phyloP scores from a whole-genome alignment of 2,113 vertebrate genomes.

The Rynchops niger region DNA sequence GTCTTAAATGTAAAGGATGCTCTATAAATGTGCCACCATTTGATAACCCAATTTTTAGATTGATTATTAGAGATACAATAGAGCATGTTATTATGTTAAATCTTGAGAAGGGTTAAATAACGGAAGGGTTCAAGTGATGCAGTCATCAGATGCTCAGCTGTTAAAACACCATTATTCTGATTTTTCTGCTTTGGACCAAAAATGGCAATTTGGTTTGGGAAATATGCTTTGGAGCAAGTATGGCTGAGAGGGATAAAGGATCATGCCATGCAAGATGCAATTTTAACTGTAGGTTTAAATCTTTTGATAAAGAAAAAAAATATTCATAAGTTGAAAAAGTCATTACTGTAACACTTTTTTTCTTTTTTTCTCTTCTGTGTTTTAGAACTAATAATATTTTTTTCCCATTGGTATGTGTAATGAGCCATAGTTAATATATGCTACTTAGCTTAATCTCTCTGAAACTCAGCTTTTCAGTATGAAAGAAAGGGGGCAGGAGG shows the following conservation, averaged over 20 bases:
- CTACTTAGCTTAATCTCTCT: conserved; percentile 14
- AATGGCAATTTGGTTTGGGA: not conserved
- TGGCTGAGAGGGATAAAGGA: not conserved
- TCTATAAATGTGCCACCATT: not conserved
- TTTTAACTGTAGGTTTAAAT: not conserved
- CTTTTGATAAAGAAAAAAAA: not conserved
- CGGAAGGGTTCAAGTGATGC: not conserved
- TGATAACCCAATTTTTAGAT: not conserved
- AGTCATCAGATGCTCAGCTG: not conserved
- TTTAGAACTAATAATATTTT: conserved; percentile 11
- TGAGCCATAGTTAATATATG: conserved; percentile 20
- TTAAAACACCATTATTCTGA: not conserved
- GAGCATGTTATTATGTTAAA: not conserved
- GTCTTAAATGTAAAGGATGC: not conserved
- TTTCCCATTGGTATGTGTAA: not conserved
- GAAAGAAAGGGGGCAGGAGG: not conserved
- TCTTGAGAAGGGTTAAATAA: not conserved
- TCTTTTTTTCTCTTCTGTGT: not conserved
- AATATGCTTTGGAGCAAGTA: not conserved
- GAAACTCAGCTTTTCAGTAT: not conserved
- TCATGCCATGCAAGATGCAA: not conserved
- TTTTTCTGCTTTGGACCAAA: not conserved
- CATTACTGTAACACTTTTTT: not conserved
- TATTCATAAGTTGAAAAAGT: not conserved
- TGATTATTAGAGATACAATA: not conserved